A percentile compares a stretch with the other conserved stretches of the same genome.
phyloP scores from a whole-genome alignment of 1,140 invertebrate species.

The Polypedilum vanderplanki region DNA sequence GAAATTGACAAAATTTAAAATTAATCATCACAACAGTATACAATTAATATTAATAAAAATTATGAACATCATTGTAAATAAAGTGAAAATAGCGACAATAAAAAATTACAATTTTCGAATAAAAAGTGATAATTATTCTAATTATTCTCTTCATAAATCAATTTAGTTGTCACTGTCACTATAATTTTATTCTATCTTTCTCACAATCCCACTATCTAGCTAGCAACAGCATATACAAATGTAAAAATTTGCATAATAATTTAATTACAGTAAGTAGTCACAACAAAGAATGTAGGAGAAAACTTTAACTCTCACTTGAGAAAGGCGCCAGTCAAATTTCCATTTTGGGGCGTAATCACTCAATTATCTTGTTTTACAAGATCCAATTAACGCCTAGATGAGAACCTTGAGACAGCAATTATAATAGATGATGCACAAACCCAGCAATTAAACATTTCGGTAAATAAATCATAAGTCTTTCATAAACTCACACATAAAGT shows the following conservation, averaged over 20 bases:
- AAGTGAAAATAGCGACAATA: slow-evolving; percentile 6
- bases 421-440: too few relatives aligned
- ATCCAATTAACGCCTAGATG: not conserved
- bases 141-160: slow-evolving; percentile 16
- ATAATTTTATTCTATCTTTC: not conserved
- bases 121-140: slow-evolving; percentile 12
- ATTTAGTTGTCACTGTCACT: not conserved
- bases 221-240: too few relatives aligned
- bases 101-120: not conserved
- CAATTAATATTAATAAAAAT: slow-evolving; percentile 5
- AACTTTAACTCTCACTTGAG: not conserved
- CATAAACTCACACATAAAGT: too few relatives aligned
- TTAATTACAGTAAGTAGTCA: too few relatives aligned
- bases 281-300: not conserved
- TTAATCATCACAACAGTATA: not conserved
- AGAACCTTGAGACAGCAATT: not conserved
- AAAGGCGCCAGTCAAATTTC: not conserved
- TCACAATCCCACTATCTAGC: not conserved
- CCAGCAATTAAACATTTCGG: too few relatives aligned
- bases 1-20: not conserved
- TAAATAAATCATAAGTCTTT: too few relatives aligned
- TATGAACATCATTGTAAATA: not conserved
- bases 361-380: not conserved
- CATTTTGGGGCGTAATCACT: not conserved
- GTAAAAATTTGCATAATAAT: not conserved